phyloP scores from a whole-genome alignment of 2,113 vertebrate genomes.

The Mus pahari region DNA sequence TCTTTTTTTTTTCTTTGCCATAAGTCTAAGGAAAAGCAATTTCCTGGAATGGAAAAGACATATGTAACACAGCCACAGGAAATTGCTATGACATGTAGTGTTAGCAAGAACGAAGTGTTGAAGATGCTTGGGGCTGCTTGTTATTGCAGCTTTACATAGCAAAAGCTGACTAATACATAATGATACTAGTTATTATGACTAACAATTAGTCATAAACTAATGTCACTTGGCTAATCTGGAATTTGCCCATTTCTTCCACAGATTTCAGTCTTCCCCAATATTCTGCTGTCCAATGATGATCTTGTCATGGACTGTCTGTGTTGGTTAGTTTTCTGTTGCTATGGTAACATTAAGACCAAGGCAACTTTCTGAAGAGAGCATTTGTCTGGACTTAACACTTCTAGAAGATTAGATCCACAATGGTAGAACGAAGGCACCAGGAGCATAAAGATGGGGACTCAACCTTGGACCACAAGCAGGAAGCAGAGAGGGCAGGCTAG shows the following conservation, averaged over 20 bases:
- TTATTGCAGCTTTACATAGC: neutral
- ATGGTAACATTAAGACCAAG: neutral
- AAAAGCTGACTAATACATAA: neutral
- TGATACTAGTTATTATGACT: neutral
- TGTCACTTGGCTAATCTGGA: neutral
- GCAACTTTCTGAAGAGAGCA: neutral
- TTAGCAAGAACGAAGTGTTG: neutral
- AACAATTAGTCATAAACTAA: neutral
- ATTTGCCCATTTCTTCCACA: neutral
- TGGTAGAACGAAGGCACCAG: neutral
- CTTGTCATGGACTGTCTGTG: neutral
- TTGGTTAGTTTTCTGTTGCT: neutral
- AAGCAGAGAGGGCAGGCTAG: neutral
- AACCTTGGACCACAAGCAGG: neutral
- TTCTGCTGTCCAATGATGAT: neutral
- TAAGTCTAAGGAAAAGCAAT: neutral
- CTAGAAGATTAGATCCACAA: neutral
- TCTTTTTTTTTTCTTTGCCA: neutral
- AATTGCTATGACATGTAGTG: neutral
- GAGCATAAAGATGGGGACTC: neutral
- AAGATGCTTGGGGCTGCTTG: neutral
- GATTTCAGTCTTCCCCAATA: neutral
- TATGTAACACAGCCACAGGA: neutral
- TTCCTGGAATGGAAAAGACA: neutral
- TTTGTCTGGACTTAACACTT: neutral